Base-by-base conservation (phyloP, 2,797 vertebrate genomes). In the Numenius phaeopus region DNA sequence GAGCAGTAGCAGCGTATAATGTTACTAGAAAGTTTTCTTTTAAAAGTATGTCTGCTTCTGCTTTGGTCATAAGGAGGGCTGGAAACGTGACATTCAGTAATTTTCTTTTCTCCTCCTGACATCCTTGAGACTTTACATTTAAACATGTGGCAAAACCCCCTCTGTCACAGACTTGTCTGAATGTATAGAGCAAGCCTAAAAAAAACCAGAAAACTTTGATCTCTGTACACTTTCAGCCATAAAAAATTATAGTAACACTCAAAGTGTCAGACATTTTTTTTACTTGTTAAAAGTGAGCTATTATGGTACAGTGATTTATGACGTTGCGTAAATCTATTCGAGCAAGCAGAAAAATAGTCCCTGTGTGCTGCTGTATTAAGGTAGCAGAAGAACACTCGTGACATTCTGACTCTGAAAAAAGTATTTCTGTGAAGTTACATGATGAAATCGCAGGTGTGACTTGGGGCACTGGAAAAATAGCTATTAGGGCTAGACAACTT, bases 221-320 rank as follows among this genome's bases (percentile, higher is more conserved):
- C 98, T 98, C 97, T 95, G 85, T 97, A 95, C 94, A 95, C 94
- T 98, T 98, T 95, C 96, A 98, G 67, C 95, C 87, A 97, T 98
- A 98, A 98, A 98, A 98, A 98, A 97, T 96, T 98, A 98, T 97
- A 96, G 97, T 96, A 97, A 97, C 98, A 95, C 97, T 98, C 97
- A 97, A 97, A 97, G 97, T 97, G 97, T 97, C 96, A 96, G 96
- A 80, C 96, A 40, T 98, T 98, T 97, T 98, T 98, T 98, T 98
- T 97, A 97, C 98, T 98, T 98, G 97, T 97, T 97, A 96, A 96
- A 97, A 97, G 97, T 93, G 95, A 97, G 70, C 89, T 80, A 34
- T 95, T 97, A 95, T 29, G 67, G 96, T 97, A 34, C 58, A 42
- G 70, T 95, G 94, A 98, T 97, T 98, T 97, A 97, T 97, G 96